Conservation (phyloP, 2,113 vertebrate species). For the Psophia crepitans region DNA sequence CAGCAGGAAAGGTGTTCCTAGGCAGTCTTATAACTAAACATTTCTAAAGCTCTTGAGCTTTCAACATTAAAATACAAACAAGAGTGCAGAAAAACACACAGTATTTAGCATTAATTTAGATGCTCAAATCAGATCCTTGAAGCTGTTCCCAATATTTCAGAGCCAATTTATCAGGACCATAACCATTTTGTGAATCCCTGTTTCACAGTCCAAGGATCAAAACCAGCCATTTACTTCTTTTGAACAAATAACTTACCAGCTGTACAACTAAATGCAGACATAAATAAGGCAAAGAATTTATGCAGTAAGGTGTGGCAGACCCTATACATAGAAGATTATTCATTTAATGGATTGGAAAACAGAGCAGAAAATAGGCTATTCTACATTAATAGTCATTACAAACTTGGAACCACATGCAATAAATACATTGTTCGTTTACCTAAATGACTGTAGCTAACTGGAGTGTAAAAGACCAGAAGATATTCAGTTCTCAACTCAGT, state of each 20-base stretch:
- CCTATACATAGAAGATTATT: constrained; percentile 61
- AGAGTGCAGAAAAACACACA: not conserved
- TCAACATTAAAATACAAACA: not conserved
- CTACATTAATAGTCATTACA: constrained; percentile 4
- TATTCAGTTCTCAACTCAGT: not conserved
- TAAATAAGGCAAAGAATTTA: constrained; percentile 81
- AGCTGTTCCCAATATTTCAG: constrained; percentile 6
- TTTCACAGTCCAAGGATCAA: constrained; percentile 85
- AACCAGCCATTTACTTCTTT: constrained; percentile 69
- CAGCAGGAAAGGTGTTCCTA: not conserved
- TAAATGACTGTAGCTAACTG: constrained; percentile 39
- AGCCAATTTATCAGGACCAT: not conserved
- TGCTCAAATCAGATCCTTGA: constrained; percentile 1
- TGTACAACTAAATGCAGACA: constrained; percentile 76
- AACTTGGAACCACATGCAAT: not conserved
- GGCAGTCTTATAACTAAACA: not conserved
- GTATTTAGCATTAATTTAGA: constrained; percentile 1
- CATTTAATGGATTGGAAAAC: constrained; percentile 40
- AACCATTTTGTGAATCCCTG: not conserved
- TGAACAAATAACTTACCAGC: constrained; percentile 76
- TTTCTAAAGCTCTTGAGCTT: not conserved
- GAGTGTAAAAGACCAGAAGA: constrained; percentile 46
- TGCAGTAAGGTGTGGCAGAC: constrained; percentile 79
- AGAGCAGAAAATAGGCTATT: constrained; percentile 41
- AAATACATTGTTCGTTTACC: constrained; percentile 38